A percentile compares a stretch with the other conserved stretches of the same genome.
phyloP scores from a whole-genome alignment of 1,140 invertebrate genomes.

The Pantala flavescens region DNA sequence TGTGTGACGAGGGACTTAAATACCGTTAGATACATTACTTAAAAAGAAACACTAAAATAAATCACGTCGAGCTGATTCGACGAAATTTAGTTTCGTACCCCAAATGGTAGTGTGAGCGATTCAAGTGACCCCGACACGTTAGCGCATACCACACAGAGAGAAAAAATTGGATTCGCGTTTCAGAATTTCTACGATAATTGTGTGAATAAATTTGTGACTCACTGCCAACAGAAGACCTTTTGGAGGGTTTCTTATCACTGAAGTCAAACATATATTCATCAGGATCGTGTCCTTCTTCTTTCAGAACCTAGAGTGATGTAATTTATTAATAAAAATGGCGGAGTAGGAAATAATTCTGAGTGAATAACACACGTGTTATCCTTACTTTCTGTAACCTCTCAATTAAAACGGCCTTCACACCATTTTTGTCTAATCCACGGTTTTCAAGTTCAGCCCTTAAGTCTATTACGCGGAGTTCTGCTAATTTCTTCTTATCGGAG shows the following conservation, averaged over 20 bases:
- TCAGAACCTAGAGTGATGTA: conserved; percentile 49
- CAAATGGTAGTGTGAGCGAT: too few relatives aligned
- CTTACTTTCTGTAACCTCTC: conserved; percentile 51
- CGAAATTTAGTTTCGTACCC: too few relatives aligned
- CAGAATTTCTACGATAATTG: too few relatives aligned
- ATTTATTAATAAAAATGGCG: too few relatives aligned
- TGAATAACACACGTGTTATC: not conserved
- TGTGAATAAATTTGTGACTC: conserved; percentile 19
- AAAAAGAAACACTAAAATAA: too few relatives aligned
- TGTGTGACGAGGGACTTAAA: too few relatives aligned
- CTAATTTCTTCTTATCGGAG: conserved; percentile 54
- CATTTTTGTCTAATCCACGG: conserved; percentile 75
- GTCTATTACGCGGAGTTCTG: conserved; percentile 81
- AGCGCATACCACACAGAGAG: too few relatives aligned
- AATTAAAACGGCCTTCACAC: conserved; percentile 75
- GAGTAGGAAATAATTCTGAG: too few relatives aligned
- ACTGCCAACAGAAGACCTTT: conserved; percentile 26
- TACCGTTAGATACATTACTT: too few relatives aligned
- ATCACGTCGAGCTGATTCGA: too few relatives aligned
- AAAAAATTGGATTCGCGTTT: too few relatives aligned
- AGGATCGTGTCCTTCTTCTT: conserved; percentile 69
- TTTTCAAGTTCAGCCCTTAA: conserved; percentile 78
- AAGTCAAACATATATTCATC: conserved; percentile 59
- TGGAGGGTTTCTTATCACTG: conserved; percentile 27
- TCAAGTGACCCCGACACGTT: too few relatives aligned